Evolutionary conservation across 2,888 invertebrate species (phyloP).

Genomic region (Apamea sordens): DNA sequence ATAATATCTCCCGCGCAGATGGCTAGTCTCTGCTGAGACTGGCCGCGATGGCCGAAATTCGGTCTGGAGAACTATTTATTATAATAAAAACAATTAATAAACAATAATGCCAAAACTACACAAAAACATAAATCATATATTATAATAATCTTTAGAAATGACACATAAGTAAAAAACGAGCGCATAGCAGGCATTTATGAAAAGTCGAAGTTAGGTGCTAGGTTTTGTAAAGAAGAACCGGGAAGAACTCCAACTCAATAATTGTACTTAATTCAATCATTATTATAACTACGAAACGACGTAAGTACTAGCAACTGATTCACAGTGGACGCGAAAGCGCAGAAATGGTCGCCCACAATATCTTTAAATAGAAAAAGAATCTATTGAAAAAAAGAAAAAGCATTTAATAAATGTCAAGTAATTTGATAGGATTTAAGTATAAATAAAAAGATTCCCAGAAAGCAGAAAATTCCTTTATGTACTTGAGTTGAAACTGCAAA

Average conservation of each 20-base stretch:
- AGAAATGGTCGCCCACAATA: background rate
- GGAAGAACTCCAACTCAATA: background rate
- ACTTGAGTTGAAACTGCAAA: background rate
- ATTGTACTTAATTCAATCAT: background rate
- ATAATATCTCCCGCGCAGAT: too few species aligned
- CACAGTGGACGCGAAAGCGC: background rate
- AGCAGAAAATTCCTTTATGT: background rate
- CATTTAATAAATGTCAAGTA: background rate
- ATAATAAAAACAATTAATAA: too few species aligned
- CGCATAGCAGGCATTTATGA: background rate
- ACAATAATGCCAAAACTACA: too few species aligned
- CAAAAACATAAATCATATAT: too few species aligned
- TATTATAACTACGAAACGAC: background rate
- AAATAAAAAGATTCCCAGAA: constrained; percentile 4
- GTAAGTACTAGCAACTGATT: background rate
- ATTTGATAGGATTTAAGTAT: background rate
- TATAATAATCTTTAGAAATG: background rate
- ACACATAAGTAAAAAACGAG: background rate
- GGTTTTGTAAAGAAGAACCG: background rate
- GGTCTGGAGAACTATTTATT: too few species aligned
- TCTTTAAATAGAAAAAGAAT: background rate
- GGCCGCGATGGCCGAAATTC: too few species aligned
- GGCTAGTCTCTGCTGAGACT: too few species aligned
- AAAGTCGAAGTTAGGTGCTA: background rate
- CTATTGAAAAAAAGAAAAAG: background rate